Evolutionary conservation across 2,888 invertebrate genomes (phyloP).

Genomic region (Steromphala cineraria): DNA sequence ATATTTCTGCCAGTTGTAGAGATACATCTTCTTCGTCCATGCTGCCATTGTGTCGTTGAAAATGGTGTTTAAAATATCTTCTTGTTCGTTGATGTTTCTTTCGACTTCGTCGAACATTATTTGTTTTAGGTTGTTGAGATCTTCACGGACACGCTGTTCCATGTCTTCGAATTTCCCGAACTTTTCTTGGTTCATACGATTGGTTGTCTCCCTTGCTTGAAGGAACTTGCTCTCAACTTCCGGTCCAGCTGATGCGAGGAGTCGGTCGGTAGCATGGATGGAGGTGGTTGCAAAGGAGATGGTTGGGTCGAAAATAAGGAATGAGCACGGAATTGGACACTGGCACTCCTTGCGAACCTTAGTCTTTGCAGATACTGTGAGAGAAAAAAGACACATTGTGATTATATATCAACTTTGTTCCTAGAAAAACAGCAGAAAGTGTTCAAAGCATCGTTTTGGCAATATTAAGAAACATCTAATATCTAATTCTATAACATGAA

Average conservation of each 20-base stretch:
- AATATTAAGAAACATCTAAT: too few species aligned
- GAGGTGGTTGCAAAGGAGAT: constrained; percentile 64
- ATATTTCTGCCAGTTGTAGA: constrained; percentile 56
- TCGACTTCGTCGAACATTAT: constrained; percentile 36
- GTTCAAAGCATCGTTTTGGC: too few species aligned
- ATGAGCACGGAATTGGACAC: constrained; percentile 63
- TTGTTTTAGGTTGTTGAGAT: constrained; percentile 31
- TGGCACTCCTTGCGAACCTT: constrained; percentile 41
- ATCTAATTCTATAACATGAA: too few species aligned
- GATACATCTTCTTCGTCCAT: constrained; percentile 43
- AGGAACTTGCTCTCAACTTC: constrained; percentile 36
- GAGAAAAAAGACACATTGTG: too few species aligned
- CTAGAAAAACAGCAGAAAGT: too few species aligned
- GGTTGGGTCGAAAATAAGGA: constrained; percentile 57
- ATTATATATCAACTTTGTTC: too few species aligned
- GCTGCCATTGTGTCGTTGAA: constrained; percentile 32
- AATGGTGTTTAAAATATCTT: constrained; percentile 24
- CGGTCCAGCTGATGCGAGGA: constrained; percentile 42
- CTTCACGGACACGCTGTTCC: constrained; percentile 23
- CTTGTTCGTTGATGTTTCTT: constrained; percentile 37
- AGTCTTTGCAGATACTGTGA: constrained; percentile 28
- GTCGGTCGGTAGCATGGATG: constrained; percentile 46
- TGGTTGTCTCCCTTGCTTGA: constrained; percentile 47
- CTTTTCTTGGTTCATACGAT: constrained; percentile 47
- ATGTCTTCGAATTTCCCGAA: constrained; percentile 34